Conservation (phyloP, 2,797 vertebrate genomes). For the Macroramphosus scolopax region DNA sequence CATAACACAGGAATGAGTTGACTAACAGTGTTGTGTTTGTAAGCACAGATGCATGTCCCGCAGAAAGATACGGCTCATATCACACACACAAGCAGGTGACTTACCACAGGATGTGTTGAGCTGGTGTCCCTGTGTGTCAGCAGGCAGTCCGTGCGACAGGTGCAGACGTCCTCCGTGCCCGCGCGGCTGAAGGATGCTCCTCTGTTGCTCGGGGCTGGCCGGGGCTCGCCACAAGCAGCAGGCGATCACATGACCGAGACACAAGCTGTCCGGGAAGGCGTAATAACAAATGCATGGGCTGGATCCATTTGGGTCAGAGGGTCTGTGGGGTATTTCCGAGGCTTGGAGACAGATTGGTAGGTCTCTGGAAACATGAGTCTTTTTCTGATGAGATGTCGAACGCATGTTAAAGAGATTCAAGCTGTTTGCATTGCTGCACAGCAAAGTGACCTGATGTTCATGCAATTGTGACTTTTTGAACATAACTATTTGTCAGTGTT, state of each 20-base stretch:
- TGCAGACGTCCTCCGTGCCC: constrained; percentile 31
- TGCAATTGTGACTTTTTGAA: too few species aligned
- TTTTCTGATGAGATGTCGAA: constrained; percentile 3
- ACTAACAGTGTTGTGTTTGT: constrained; percentile 2
- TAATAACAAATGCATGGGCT: constrained; percentile 46
- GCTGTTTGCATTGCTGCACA: constrained; percentile 1
- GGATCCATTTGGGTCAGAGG: constrained; percentile 63
- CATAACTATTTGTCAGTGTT: too few species aligned
- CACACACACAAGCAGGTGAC: constrained; percentile 16
- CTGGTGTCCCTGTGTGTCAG: constrained; percentile 19
- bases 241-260: constrained; percentile 59
- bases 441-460: too few species aligned
- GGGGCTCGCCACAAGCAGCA: constrained; percentile 46
- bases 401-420: constrained; percentile 1
- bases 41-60: constrained; percentile 13
- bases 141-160: constrained; percentile 50
- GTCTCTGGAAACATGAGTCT: constrained; percentile 14
- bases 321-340: constrained; percentile 42
- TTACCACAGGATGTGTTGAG: constrained; percentile 26
- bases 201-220: constrained; percentile 38
- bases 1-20: constrained; percentile 5
- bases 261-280: constrained; percentile 8
- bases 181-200: constrained; percentile 44
- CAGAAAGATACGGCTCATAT: not conserved
- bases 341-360: constrained; percentile 6